Percentiles rank a stretch among this genome's conserved stretches.
Evolutionary conservation across 2,888 invertebrate genomes (phyloP).

Genomic region (Fragum sueziense): DNA sequence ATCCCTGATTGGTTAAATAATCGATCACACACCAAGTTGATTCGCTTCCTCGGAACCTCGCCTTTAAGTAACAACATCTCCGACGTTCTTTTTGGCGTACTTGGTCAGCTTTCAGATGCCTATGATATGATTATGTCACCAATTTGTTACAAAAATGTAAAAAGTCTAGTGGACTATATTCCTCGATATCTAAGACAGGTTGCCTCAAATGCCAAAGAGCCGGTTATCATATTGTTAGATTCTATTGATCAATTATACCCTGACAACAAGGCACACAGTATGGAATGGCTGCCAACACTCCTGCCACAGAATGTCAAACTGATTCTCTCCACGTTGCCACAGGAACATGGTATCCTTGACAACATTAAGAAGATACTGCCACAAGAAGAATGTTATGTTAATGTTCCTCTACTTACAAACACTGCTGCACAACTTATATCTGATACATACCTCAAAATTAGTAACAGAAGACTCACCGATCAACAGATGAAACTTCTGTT

Average conservation of each 20-base stretch:
- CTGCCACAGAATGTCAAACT: conserved; percentile 75
- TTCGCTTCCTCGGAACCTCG: conserved; percentile 75
- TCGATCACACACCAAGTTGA: conserved; percentile 56
- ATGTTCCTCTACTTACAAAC: conserved; percentile 69
- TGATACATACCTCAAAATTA: conserved; percentile 64
- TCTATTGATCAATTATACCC: conserved; percentile 77
- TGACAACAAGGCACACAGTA: conserved; percentile 66
- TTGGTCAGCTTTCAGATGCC: conserved; percentile 72
- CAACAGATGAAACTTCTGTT: conserved; percentile 67
- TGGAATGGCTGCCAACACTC: conserved; percentile 75
- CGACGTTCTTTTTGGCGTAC: conserved; percentile 69
- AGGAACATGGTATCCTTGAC: conserved; percentile 67
- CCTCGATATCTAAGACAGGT: conserved; percentile 73
- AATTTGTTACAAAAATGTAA: conserved; percentile 69
- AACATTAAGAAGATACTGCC: conserved; percentile 66
- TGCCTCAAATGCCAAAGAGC: conserved; percentile 64
- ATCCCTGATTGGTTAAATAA: conserved; percentile 67
- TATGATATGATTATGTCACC: conserved; percentile 73
- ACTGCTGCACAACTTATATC: conserved; percentile 72
- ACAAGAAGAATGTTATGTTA: conserved; percentile 65
- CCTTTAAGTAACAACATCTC: conserved; percentile 67
- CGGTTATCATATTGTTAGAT: conserved; percentile 76
- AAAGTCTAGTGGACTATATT: conserved; percentile 66
- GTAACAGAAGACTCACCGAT: conserved; percentile 67
- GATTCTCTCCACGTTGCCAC: conserved; percentile 74